phyloP scores from a whole-genome alignment of 92 coral and sea anemone species.

The Epizoanthus stellaris region DNA sequence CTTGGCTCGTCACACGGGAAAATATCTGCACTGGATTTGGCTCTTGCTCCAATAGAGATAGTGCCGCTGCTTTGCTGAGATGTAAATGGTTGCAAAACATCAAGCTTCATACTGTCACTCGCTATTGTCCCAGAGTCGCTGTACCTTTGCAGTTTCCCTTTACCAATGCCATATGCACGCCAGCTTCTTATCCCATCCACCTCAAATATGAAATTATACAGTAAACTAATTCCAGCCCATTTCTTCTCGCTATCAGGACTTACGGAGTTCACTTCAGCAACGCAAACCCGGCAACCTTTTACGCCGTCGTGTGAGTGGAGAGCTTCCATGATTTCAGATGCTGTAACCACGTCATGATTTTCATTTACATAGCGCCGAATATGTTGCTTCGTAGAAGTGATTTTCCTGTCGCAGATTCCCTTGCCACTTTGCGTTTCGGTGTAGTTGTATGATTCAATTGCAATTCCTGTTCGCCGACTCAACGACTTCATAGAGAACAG shows the following conservation, averaged over 20 bases:
- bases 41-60: not conserved
- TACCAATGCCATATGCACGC: conserved; percentile 21
- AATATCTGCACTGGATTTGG: not conserved
- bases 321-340: conserved; percentile 1
- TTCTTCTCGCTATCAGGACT: no score
- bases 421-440: conserved; percentile 19
- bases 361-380: conserved; percentile 8
- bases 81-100: conserved; percentile 16
- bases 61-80: conserved; percentile 15
- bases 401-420: conserved; percentile 10
- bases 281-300: no score
- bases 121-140: conserved; percentile 15
- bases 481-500: not conserved
- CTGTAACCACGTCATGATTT: not conserved
- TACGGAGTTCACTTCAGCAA: no score
- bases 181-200: conserved; percentile 28
- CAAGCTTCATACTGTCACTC: conserved; percentile 3
- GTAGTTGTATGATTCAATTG: no score
- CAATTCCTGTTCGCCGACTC: conserved; percentile 18
- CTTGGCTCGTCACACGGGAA: conserved; percentile 14
- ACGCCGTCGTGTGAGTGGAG: no score
- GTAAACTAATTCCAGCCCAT: not conserved
- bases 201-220: conserved; percentile 18
- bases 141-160: conserved; percentile 22
- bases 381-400: not conserved